Evolutionary conservation across 2,113 vertebrate species (phyloP).

Genomic region (Phalacrocorax brasilianus): DNA sequence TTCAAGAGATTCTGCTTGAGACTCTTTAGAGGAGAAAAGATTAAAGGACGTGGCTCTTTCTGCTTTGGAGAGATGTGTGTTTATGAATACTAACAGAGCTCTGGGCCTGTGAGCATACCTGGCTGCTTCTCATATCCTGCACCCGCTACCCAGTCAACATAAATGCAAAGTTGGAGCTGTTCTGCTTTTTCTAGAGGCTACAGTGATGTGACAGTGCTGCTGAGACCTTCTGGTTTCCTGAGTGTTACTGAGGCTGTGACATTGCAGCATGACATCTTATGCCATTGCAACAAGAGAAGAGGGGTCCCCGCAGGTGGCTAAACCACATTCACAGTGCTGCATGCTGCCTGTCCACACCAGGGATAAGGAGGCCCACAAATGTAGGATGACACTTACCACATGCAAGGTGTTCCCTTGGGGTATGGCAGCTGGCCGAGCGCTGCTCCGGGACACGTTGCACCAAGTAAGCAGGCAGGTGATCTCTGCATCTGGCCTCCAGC

Average conservation of each 20-base stretch:
- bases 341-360: background rate
- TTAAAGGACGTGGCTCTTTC: background rate
- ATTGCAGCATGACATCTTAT: background rate
- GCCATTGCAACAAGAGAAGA: background rate
- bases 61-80: background rate
- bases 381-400: rapidly evolving
- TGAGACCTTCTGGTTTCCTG: background rate
- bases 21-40: background rate
- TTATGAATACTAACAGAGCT: background rate
- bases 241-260: background rate
- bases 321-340: rapidly evolving
- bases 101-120: background rate
- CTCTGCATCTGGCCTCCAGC: background rate
- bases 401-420: background rate
- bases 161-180: background rate
- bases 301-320: background rate
- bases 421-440: background rate
- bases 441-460: background rate
- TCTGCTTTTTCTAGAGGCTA: background rate
- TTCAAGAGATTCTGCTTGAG: background rate
- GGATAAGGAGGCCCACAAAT: background rate
- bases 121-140: background rate
- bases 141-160: background rate
- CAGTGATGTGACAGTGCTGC: background rate
- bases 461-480: background rate